phyloP scores from a whole-genome alignment of 2,113 vertebrate genomes.

The Gasterosteus aculeatus region DNA sequence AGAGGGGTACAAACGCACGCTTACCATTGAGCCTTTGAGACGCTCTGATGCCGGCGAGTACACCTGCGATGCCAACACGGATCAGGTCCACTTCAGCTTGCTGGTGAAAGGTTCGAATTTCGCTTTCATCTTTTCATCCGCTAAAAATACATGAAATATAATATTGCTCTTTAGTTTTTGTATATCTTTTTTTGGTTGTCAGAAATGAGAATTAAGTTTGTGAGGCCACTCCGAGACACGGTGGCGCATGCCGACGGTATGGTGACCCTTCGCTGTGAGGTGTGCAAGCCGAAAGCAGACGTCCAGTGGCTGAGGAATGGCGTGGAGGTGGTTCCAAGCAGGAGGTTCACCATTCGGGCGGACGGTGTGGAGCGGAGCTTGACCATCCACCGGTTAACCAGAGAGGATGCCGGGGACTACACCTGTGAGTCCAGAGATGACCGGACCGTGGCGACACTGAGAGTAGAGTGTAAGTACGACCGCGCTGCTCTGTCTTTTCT shows the following conservation, averaged over 20 bases:
- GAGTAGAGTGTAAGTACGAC: slow-evolving; percentile 82
- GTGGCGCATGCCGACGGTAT: slow-evolving; percentile 82
- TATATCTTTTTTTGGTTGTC: slow-evolving; percentile 16
- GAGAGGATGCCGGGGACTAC: slow-evolving; percentile 85
- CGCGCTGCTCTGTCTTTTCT: neutral
- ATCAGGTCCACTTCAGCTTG: slow-evolving; percentile 84
- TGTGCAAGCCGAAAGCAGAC: slow-evolving; percentile 85
- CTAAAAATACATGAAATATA: no score
- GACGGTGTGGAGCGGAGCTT: slow-evolving; percentile 86
- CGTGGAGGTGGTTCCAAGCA: slow-evolving; percentile 71
- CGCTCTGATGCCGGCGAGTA: slow-evolving; percentile 84
- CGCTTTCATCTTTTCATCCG: neutral
- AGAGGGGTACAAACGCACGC: slow-evolving; percentile 76
- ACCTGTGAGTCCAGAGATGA: slow-evolving; percentile 86
- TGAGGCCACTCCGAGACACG: slow-evolving; percentile 78
- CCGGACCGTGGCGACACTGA: slow-evolving; percentile 79
- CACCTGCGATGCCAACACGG: slow-evolving; percentile 82
- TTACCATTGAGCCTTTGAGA: slow-evolving; percentile 82
- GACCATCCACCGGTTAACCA: slow-evolving; percentile 84
- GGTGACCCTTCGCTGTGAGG: slow-evolving; percentile 85
- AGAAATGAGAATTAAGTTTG: slow-evolving; percentile 88
- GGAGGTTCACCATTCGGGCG: slow-evolving; percentile 77
- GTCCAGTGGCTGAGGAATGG: slow-evolving; percentile 88
- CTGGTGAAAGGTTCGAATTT: slow-evolving; percentile 83
- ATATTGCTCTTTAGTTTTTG: neutral